A percentile compares a stretch with the other conserved stretches of the same genome.
phyloP scores from a whole-genome alignment of 30 jellyfish, hydroid and myxozoan species.

The Pelagia noctiluca region DNA sequence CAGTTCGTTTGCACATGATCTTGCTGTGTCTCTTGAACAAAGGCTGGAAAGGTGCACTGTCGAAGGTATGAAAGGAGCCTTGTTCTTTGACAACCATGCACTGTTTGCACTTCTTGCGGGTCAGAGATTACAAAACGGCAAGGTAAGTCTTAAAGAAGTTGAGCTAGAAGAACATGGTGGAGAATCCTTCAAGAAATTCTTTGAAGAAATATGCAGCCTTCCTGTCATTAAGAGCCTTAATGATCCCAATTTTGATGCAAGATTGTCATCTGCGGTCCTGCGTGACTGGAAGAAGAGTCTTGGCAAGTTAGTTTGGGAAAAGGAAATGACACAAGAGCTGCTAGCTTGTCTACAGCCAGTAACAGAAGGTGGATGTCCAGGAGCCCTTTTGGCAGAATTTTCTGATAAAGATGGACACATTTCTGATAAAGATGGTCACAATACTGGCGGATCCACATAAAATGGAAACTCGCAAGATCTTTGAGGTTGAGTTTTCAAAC shows the following conservation, averaged over 20 bases:
- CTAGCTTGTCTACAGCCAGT: not conserved
- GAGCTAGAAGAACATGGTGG: conserved; percentile 1
- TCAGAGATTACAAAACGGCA: conserved; percentile 5
- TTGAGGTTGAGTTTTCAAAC: conserved; percentile 7
- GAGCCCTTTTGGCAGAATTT: not conserved
- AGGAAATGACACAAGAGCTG: not conserved
- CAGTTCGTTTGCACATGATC: not conserved
- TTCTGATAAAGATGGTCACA: not conserved
- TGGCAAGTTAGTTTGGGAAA: not conserved
- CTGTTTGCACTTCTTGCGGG: not conserved
- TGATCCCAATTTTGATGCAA: not conserved
- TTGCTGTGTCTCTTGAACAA: conserved; percentile 21
- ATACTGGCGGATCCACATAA: not conserved
- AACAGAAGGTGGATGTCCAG: not conserved
- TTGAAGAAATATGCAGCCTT: not conserved
- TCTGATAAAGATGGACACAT: too few relatives aligned
- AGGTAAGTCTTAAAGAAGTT: conserved; percentile 10
- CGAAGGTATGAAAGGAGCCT: not conserved
- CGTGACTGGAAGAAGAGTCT: not conserved
- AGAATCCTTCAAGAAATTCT: not conserved
- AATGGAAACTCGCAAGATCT: conserved; percentile 16
- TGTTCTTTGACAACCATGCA: not conserved
- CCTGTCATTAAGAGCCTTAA: not conserved
- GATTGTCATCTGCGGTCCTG: not conserved
- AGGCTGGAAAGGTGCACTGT: conserved; percentile 11